A percentile compares a stretch with the other conserved stretches of the same genome.
Evolutionary conservation across 1,140 invertebrate species (phyloP).

Genomic region (Dendroctonus valens): DNA sequence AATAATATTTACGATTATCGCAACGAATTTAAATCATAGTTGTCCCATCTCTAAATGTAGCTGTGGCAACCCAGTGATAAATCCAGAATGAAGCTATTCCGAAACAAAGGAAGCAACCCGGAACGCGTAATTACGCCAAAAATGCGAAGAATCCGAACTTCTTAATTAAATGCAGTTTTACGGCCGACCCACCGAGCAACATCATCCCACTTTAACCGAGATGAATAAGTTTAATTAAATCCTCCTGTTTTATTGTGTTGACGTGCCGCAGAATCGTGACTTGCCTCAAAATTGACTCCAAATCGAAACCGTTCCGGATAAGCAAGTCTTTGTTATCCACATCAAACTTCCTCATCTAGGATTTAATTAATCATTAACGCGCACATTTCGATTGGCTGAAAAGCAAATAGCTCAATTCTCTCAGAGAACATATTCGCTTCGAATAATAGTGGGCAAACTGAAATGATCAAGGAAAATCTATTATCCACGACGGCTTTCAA

Average conservation of each 20-base stretch:
- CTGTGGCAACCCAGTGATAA: slow-evolving; percentile 14
- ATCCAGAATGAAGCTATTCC: slow-evolving; percentile 47
- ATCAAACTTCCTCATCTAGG: too few relatives aligned
- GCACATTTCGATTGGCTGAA: too few relatives aligned
- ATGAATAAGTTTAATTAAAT: slow-evolving; percentile 54
- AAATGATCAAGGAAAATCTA: too few relatives aligned
- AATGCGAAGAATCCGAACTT: slow-evolving; percentile 51
- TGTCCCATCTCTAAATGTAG: too few relatives aligned
- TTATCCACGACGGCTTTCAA: slow-evolving; percentile 1
- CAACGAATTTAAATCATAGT: too few relatives aligned
- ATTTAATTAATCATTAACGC: too few relatives aligned
- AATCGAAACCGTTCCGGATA: neutral
- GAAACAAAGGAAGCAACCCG: slow-evolving; percentile 42
- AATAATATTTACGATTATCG: too few relatives aligned
- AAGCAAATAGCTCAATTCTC: too few relatives aligned
- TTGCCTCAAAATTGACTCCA: slow-evolving; percentile 28
- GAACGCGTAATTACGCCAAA: slow-evolving; percentile 52
- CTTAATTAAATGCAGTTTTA: slow-evolving; percentile 53
- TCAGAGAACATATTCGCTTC: too few relatives aligned
- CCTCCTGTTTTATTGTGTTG: slow-evolving; percentile 49
- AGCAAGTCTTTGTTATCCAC: too few relatives aligned
- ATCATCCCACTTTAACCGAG: slow-evolving; percentile 49
- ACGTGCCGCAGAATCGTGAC: slow-evolving; percentile 33
- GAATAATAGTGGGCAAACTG: too few relatives aligned
- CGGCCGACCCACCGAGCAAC: slow-evolving; percentile 31